A percentile compares a stretch with the other conserved stretches of the same genome.
Evolutionary conservation across 2,888 invertebrate genomes (phyloP).

Genomic region (Caenorhabditis panamensis): DNA sequence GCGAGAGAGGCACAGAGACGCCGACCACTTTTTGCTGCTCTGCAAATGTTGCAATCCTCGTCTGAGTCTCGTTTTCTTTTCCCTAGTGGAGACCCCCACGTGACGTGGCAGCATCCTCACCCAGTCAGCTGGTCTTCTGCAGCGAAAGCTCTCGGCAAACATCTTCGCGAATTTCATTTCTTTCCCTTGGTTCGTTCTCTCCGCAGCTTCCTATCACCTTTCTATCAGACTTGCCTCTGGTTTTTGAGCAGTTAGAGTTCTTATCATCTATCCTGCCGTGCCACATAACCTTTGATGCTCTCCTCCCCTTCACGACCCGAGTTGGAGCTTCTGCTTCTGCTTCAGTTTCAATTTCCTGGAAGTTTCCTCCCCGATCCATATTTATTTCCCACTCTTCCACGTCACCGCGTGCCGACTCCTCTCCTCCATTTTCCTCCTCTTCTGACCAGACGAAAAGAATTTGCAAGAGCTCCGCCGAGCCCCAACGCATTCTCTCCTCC

Average conservation of each 20-base stretch:
- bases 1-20: conserved; percentile 7
- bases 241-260: conserved; percentile 44
- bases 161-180: conserved; percentile 6
- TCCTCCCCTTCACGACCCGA: neutral
- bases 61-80: conserved; percentile 31
- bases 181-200: conserved; percentile 2
- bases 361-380: neutral
- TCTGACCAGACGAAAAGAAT: neutral
- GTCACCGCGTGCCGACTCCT: neutral
- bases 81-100: conserved; percentile 1
- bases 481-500: neutral
- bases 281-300: neutral
- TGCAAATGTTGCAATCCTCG: conserved; percentile 48
- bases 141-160: conserved; percentile 28
- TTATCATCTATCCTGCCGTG: conserved; percentile 5
- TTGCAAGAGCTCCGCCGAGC: neutral
- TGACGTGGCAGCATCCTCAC: conserved; percentile 33
- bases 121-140: conserved; percentile 47
- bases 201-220: neutral
- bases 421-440: neutral
- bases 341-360: neutral
- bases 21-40: conserved; percentile 12
- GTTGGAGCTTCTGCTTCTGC: conserved; percentile 2
- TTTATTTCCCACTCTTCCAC: conserved; percentile 6
- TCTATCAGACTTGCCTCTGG: conserved; percentile 4